These are phyloP conservation scores for Meliscaeva auricollis DNA, from an alignment of 2,888 invertebrate genomes.

Conservation along the genomic window DNA sequence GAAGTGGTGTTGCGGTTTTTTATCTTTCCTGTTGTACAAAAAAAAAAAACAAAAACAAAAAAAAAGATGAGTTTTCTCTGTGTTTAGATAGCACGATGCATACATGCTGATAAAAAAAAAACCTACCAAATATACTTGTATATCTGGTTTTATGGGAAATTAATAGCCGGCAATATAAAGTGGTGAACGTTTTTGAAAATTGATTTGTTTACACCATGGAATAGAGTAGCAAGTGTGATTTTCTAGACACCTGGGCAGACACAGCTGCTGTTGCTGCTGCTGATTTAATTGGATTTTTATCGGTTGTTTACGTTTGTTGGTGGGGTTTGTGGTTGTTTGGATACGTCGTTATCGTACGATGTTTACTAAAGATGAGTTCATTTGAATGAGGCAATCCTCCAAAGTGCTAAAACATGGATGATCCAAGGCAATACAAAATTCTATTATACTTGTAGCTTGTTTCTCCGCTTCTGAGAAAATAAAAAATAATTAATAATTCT, in stretches of 20 bases:
- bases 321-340: constrained; percentile 5
- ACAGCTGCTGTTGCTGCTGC: constrained; percentile 45
- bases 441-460: neutral
- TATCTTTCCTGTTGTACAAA: constrained; percentile 35
- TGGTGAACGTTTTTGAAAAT: constrained; percentile 32
- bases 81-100: constrained; percentile 19
- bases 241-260: constrained; percentile 67
- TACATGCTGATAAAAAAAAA: constrained; percentile 5
- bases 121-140: constrained; percentile 9
- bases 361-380: constrained; percentile 29
- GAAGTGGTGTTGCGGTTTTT: constrained; percentile 74
- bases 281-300: constrained; percentile 46
- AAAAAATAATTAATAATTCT: constrained; percentile 18
- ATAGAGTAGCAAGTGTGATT: constrained; percentile 39
- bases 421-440: too few species aligned
- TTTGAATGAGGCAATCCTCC: constrained; percentile 3
- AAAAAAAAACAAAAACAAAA: neutral
- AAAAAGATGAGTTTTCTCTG: constrained; percentile 54
- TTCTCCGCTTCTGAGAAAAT: constrained; percentile 34
- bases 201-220: constrained; percentile 44
- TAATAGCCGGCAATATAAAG: constrained; percentile 63
- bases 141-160: constrained; percentile 48
- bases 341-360: neutral
- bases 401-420: neutral
- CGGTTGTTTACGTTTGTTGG: constrained; percentile 48